phyloP scores from a whole-genome alignment of 2,113 vertebrate genomes.

The Crotalus tigris region DNA sequence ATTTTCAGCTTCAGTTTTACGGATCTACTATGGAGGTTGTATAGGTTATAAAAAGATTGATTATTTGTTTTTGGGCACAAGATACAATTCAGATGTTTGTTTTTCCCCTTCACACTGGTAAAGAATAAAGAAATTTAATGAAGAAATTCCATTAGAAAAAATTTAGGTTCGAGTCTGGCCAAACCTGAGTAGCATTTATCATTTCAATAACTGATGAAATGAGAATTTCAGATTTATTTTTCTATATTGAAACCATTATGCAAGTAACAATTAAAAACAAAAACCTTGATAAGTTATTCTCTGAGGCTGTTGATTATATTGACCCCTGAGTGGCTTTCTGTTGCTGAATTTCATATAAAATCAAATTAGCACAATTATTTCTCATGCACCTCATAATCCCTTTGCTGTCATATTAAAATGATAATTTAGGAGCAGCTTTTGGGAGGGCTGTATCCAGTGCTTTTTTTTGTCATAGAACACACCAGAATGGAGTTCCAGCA shows the following conservation, averaged over 20 bases:
- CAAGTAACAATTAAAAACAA: background rate
- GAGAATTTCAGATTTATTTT: background rate
- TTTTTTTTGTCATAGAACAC: no score
- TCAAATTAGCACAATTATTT: background rate
- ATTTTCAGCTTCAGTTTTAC: conserved; percentile 1
- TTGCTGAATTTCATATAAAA: background rate
- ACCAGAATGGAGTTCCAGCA: no score
- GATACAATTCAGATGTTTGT: background rate
- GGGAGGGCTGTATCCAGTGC: background rate
- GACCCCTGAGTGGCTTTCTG: background rate
- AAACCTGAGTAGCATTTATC: background rate
- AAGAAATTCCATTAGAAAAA: conserved; percentile 8
- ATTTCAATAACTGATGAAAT: background rate
- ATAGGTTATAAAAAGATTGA: background rate
- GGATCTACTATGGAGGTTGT: background rate
- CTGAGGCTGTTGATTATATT: background rate
- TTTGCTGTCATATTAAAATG: background rate
- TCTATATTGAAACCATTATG: background rate
- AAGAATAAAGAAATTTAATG: conserved; percentile 2
- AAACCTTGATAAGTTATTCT: background rate
- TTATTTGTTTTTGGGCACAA: conserved; percentile 7
- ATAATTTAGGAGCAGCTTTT: background rate
- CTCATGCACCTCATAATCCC: background rate
- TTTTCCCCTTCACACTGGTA: background rate
- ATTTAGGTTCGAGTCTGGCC: background rate